These are phyloP conservation scores for Syngnathus acus DNA, from an alignment of 2,797 vertebrate genomes.

Conservation along the genomic window DNA sequence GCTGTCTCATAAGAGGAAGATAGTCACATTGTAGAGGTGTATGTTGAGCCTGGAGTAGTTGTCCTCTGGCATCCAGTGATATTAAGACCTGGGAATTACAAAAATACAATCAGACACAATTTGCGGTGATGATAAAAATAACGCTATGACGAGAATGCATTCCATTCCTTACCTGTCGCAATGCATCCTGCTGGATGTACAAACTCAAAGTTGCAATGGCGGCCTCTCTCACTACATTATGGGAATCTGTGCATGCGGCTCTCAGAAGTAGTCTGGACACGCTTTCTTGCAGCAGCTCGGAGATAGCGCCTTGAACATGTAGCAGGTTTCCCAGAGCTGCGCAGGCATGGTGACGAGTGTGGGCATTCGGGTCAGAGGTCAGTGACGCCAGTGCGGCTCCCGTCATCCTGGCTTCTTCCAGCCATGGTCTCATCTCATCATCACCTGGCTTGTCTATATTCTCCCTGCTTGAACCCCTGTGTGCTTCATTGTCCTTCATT, in stretches of 20 bases:
- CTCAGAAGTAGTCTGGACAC: slow-evolving; percentile 68
- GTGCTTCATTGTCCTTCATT: slow-evolving; percentile 24
- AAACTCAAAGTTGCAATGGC: slow-evolving; percentile 74
- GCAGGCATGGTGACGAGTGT: slow-evolving; percentile 77
- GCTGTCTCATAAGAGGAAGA: slow-evolving; percentile 41
- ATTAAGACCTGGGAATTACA: slow-evolving; percentile 51
- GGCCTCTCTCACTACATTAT: slow-evolving; percentile 73
- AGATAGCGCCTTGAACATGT: slow-evolving; percentile 34
- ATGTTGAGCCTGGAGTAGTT: slow-evolving; percentile 41
- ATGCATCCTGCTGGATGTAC: slow-evolving; percentile 63
- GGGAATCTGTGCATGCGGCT: slow-evolving; percentile 73
- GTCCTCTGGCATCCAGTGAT: slow-evolving; percentile 52
- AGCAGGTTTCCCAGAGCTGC: slow-evolving; percentile 77
- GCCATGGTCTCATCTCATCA: slow-evolving; percentile 44
- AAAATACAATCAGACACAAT: background rate
- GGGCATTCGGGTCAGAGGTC: slow-evolving; percentile 68
- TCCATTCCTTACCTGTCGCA: slow-evolving; percentile 71
- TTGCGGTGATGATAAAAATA: background rate
- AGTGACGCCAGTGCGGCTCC: slow-evolving; percentile 62
- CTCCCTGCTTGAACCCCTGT: background rate
- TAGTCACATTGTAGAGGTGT: slow-evolving; percentile 48
- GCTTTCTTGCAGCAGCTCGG: slow-evolving; percentile 63
- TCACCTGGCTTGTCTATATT: background rate
- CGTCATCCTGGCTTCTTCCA: slow-evolving; percentile 47
- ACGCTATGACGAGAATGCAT: background rate